These are phyloP conservation scores for Brenthis hecate DNA, from an alignment of 2,888 invertebrate species.

Conservation along the genomic window DNA sequence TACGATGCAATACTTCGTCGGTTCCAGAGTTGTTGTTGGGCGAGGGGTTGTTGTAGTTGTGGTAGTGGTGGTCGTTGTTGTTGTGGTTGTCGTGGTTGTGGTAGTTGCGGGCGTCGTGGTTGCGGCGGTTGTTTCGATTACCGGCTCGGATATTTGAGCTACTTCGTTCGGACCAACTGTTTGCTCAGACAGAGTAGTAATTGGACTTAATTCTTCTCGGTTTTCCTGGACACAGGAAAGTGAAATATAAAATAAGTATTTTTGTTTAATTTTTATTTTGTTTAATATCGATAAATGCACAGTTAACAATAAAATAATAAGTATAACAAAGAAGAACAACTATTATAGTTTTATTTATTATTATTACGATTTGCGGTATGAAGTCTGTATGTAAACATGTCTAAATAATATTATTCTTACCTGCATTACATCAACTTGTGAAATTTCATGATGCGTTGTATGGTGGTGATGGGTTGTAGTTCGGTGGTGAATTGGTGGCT, in stretches of 20 bases:
- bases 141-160: constrained; percentile 72
- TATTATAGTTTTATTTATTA: not conserved
- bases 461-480: constrained; percentile 73
- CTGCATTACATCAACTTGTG: constrained; percentile 46
- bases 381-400: not conserved
- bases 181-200: constrained; percentile 75
- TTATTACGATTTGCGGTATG: no score
- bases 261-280: not conserved
- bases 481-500: constrained; percentile 63
- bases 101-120: constrained; percentile 60
- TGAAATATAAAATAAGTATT: not conserved
- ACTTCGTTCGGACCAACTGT: constrained; percentile 69
- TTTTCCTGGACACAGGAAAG: constrained; percentile 53
- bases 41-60: constrained; percentile 75
- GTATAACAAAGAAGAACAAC: no score
- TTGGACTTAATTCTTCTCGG: constrained; percentile 65
- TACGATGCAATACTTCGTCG: constrained; percentile 89
- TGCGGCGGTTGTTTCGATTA: constrained; percentile 62
- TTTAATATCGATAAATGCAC: constrained; percentile 24
- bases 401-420: constrained; percentile 28
- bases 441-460: constrained; percentile 55
- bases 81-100: constrained; percentile 62
- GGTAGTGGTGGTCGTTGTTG: constrained; percentile 70
- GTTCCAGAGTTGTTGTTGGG: constrained; percentile 83
- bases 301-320: not conserved